Conservation (phyloP, 2,797 vertebrate species). For the Clarias laeviceps region DNA sequence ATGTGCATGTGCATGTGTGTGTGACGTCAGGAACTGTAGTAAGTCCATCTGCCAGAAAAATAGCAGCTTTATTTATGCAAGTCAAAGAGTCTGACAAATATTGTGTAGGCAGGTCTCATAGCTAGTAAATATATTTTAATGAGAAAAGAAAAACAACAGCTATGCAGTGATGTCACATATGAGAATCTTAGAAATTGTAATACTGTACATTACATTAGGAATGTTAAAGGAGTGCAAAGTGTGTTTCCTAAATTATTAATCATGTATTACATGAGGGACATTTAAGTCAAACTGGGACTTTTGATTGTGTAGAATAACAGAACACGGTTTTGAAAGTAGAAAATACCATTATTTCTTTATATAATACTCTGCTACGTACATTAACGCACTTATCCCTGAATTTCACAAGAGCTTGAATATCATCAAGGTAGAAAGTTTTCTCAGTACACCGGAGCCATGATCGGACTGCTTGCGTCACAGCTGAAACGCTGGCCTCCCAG, state of each 20-base stretch:
- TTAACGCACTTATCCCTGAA: too few species aligned
- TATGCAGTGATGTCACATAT: slow-evolving; percentile 19
- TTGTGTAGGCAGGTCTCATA: slow-evolving; percentile 41
- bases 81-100: slow-evolving; percentile 41
- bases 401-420: too few species aligned
- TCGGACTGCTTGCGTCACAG: too few species aligned
- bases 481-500: too few species aligned
- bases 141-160: slow-evolving; percentile 7
- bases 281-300: too few species aligned
- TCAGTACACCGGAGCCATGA: too few species aligned
- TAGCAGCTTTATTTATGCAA: slow-evolving; percentile 56
- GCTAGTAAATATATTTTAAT: slow-evolving; percentile 32
- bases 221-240: not conserved
- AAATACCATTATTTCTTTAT: too few species aligned
- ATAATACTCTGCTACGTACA: too few species aligned
- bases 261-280: too few species aligned
- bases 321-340: too few species aligned
- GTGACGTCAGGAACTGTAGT: slow-evolving; percentile 59
- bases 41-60: slow-evolving; percentile 62
- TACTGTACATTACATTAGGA: not conserved
- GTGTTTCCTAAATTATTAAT: not conserved
- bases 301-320: too few species aligned
- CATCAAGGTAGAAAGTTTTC: too few species aligned
- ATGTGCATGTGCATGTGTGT: slow-evolving; percentile 31
- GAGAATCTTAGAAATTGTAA: not conserved